phyloP scores from a whole-genome alignment of 2,113 vertebrate genomes.

The Rhinopithecus roxellana region DNA sequence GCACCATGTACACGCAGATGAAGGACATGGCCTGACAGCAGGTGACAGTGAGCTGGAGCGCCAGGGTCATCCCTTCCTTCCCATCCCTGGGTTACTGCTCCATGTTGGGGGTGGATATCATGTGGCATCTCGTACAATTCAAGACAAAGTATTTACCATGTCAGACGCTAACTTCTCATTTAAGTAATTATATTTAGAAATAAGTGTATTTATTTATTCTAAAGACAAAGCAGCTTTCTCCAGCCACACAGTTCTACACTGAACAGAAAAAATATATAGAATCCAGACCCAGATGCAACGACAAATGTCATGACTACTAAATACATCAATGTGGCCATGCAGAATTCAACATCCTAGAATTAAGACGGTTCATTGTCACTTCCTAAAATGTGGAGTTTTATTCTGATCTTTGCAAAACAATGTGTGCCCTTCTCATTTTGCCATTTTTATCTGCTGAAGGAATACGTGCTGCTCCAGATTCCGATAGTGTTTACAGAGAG shows the following conservation, averaged over 20 bases:
- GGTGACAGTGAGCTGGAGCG: rapidly evolving
- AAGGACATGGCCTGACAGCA: rapidly evolving
- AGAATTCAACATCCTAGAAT: not conserved
- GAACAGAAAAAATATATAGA: not conserved
- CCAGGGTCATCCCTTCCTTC: rapidly evolving
- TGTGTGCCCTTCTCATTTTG: not conserved
- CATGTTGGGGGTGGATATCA: rapidly evolving
- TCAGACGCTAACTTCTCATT: not conserved
- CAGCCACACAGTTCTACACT: rapidly evolving
- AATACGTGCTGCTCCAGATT: rapidly evolving
- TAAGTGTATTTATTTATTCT: not conserved
- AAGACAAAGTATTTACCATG: not conserved
- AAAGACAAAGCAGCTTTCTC: not conserved
- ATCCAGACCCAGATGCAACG: no score
- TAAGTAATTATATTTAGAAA: not conserved
- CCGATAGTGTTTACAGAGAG: rapidly evolving
- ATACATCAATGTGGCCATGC: rapidly evolving
- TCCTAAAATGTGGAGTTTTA: not conserved
- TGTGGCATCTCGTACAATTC: rapidly evolving
- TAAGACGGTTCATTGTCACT: rapidly evolving
- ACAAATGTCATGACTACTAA: not conserved
- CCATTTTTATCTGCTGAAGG: not conserved
- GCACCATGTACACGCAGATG: rapidly evolving
- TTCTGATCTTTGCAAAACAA: not conserved
- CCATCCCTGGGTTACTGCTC: rapidly evolving